Base-by-base conservation (phyloP, 2,113 vertebrate species). In the Boleophthalmus pectinirostris region DNA sequence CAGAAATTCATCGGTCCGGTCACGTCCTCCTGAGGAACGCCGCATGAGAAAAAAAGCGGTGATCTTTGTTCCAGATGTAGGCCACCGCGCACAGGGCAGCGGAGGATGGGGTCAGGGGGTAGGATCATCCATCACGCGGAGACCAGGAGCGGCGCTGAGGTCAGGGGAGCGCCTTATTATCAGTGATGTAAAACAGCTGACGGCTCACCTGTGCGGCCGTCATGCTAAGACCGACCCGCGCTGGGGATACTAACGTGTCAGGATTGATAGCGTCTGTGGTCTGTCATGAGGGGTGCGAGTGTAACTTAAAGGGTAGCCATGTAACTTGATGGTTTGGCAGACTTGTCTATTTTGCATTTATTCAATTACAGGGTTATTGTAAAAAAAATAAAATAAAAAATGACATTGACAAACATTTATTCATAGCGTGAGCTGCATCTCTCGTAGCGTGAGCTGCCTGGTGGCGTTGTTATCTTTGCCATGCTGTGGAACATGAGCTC, bases 11-110 rank as follows among this genome's bases (percentile, higher is more conserved):
- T 63, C 75, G 89, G 88, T 87, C 88, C 85, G 84, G 88, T 89
- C 91, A 92, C 85, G 82, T 91, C 77, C 88, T 87, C 75, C 72
- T 84, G 80, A 84, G 78, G 64, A 83, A 80, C 77, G 74, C 74
- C 67, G 79, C 24, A 74, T 79, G 24, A 33, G 56, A 58, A 58
- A 64, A 80, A 72, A 86, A 78, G 47, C 23, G 35, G 71, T 87
- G 88, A 92, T 90, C 78, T 89, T 49, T 90, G 76, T 78, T 86
- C 89, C 91, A 92, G 91, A 92, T 92, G 91, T 85, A 84, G 60
- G 83, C 56, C 80, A 18, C 64, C 78, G 81, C 75, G 85, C 69
- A 75, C 81, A 86, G 77, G 71, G 70, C 78, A 76, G 80, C 83
- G 83, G 81, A 79, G 90, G 91, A 90, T 87, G 86, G 83, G 90